Base-by-base conservation (phyloP, 2,113 vertebrate species). In the Coturnix japonica region DNA sequence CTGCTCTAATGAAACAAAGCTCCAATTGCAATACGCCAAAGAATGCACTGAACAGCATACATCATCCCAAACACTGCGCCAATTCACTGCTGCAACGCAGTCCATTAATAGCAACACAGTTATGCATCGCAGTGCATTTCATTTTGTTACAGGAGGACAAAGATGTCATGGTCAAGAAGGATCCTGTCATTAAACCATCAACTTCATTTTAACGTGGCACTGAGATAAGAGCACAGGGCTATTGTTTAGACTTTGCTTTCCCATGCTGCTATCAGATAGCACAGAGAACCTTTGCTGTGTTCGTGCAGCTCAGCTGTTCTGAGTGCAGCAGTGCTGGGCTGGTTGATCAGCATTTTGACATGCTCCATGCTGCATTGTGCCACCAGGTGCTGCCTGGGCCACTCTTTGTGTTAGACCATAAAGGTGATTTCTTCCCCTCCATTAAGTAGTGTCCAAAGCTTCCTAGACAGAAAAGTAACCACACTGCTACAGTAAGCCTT, bases 81-180 rank as follows among this genome's bases (percentile, higher is more conserved):
- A 89, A 70, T 75, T 23, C 53, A 33, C 90, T 82, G 89, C 89
- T 89, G 92, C 95, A 93, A n/a, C 85, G 56, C 81, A 87, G 78
- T 4, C 89, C 92, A 70, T 84, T 66, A 91, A 81, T 74, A 94
- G 91, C 4, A 92, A 91, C 47, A 3, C 1, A 28, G 35, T 57
- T 33, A 13, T 73, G 86, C 86, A 70, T 89, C 90, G 75, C 81
- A 91, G 86, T 86, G 84, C 92, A 76, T 91, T 90, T 96, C 81
- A 9, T 81, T 76, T 23, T 8, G 33, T 41, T 89, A 0, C 0
- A 17, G 63, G 28, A 85, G 83, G 65, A 6, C 20, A n/a, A 81
- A 73, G 41, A 8, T 1, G 5, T 28, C 26, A 6, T 1, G 0
- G 47, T 19, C 60, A 33, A 43, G 67, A 13, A 65, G 57, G 49